These are phyloP conservation scores for Pituophis catenifer DNA, from an alignment of 2,113 vertebrate genomes.

Conservation along the genomic window DNA sequence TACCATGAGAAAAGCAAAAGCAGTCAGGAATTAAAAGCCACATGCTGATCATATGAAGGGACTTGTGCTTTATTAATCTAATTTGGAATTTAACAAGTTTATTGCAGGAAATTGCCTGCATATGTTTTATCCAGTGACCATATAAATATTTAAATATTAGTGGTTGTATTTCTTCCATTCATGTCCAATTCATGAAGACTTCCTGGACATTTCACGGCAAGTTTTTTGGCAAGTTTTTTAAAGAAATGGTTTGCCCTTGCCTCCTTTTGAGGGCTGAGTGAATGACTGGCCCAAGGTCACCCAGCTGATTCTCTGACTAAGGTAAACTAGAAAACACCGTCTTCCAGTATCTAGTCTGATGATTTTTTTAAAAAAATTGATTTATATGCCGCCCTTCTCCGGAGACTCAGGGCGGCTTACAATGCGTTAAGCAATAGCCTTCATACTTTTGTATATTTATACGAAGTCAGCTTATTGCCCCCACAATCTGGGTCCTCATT, in stretches of 20 bases:
- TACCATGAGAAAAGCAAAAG: constrained; percentile 29
- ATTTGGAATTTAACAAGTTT: constrained; percentile 29
- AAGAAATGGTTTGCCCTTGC: neutral
- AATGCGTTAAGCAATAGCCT: too few relatives aligned
- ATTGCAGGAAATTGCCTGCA: neutral
- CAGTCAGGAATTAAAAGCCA: constrained; percentile 42
- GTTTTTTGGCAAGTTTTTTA: neutral
- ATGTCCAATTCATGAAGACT: neutral
- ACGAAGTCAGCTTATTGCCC: too few relatives aligned
- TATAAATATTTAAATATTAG: neutral
- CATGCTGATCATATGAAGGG: constrained; percentile 60
- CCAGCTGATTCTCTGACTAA: neutral
- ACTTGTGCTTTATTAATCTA: constrained; percentile 49
- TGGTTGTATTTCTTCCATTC: neutral
- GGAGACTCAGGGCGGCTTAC: too few relatives aligned
- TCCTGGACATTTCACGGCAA: neutral
- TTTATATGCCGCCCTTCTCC: too few relatives aligned
- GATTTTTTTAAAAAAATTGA: too few relatives aligned
- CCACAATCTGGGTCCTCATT: too few relatives aligned
- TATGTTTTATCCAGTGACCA: neutral
- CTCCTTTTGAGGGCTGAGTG: neutral
- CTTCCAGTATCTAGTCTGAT: neutral
- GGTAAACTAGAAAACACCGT: neutral
- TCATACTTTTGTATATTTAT: too few relatives aligned
- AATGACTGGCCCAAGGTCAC: neutral